These are phyloP conservation scores for Anthopleura xanthogrammica DNA, from an alignment of 92 coral and sea anemone species.

Conservation along the genomic window DNA sequence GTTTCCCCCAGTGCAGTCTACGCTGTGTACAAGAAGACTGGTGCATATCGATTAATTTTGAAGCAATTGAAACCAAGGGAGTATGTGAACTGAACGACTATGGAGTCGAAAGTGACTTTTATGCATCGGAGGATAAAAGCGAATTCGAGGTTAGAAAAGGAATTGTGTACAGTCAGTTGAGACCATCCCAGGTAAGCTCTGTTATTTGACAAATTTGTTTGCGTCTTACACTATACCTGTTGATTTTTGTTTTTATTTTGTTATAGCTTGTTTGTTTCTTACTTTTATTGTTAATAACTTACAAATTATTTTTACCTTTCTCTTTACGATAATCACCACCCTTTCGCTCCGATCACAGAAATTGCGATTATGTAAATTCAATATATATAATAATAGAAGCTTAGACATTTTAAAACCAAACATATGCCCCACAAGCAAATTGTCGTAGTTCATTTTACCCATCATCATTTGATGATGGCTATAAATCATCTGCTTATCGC, in stretches of 20 bases:
- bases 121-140: not conserved
- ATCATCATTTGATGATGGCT: not conserved
- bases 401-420: not conserved
- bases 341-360: no score
- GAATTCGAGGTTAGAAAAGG: not conserved
- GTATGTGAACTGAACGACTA: not conserved
- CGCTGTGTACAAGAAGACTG: not conserved
- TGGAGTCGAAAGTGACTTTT: not conserved
- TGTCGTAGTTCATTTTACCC: not conserved
- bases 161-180: not conserved
- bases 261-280: no score
- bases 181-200: not conserved
- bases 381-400: not conserved
- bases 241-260: not conserved
- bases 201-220: not conserved
- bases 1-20: not conserved
- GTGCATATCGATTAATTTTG: not conserved
- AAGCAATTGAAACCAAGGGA: not conserved
- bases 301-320: no score
- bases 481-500: no score
- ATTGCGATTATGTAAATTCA: no score
- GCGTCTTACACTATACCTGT: not conserved
- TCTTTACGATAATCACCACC: no score
- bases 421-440: not conserved
- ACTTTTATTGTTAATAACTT: no score